Percentiles rank a stretch among this genome's conserved stretches.
These are phyloP conservation scores for Urophycis tenuis DNA, from an alignment of 2,797 vertebrate genomes.

Conservation along the genomic window DNA sequence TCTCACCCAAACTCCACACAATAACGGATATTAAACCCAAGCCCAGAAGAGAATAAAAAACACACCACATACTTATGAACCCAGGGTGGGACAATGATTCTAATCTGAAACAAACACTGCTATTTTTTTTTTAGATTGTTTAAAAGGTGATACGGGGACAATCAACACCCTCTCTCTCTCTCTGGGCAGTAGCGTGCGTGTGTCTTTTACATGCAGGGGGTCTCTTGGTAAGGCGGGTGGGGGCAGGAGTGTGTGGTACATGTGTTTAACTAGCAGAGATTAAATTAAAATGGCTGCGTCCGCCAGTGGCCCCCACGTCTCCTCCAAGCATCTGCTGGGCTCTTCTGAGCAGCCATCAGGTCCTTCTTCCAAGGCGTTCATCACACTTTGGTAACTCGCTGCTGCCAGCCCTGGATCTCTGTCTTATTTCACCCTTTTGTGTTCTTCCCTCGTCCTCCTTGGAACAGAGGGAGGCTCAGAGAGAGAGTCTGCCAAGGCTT, in stretches of 20 bases:
- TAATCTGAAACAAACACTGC: too few relatives aligned
- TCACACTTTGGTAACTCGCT: slow-evolving; percentile 5
- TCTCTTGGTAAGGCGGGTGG: slow-evolving; percentile 16
- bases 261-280: slow-evolving; percentile 56
- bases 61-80: not conserved
- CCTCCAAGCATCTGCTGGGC: slow-evolving; percentile 22
- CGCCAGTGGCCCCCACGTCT: slow-evolving; percentile 33
- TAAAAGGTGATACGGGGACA: too few relatives aligned
- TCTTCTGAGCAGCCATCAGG: slow-evolving; percentile 42
- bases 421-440: not conserved
- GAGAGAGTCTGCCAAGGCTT: not conserved
- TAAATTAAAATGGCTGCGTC: slow-evolving; percentile 60
- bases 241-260: slow-evolving; percentile 17
- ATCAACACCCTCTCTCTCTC: too few relatives aligned
- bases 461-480: not conserved
- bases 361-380: slow-evolving; percentile 42
- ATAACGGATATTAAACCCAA: not conserved
- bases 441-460: not conserved
- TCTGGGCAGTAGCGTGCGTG: too few relatives aligned
- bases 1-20: not conserved
- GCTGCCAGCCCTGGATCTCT: slow-evolving; percentile 11
- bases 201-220: too few relatives aligned
- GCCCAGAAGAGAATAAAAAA: not conserved
- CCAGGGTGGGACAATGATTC: not conserved
- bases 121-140: too few relatives aligned